Evolutionary conservation across 2,113 vertebrate genomes (phyloP).

Genomic region (Rhegmatorhina hoffmannsi): DNA sequence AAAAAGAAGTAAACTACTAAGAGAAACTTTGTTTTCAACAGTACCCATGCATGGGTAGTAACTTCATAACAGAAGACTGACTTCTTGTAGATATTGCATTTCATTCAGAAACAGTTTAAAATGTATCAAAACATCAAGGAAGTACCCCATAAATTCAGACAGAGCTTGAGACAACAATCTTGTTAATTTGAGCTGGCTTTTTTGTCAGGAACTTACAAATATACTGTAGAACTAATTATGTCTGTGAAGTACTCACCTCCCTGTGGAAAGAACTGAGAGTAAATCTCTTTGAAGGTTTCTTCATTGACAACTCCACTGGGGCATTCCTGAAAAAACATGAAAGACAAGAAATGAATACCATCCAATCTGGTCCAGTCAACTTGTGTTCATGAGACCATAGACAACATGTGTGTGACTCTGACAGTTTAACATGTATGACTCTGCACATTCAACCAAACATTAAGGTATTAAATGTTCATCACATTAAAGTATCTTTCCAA

Average conservation of each 20-base stretch:
- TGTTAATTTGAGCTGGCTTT: not conserved
- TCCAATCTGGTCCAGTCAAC: not conserved
- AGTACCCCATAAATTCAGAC: not conserved
- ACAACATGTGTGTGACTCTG: not conserved
- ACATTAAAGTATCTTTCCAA: not conserved
- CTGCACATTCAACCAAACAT: not conserved
- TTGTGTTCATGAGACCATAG: not conserved
- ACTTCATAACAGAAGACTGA: not conserved
- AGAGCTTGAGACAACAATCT: not conserved
- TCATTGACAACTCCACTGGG: conserved; percentile 97
- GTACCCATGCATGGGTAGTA: not conserved
- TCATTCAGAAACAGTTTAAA: not conserved
- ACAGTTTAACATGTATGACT: not conserved
- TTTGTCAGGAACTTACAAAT: not conserved
- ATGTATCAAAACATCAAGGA: not conserved
- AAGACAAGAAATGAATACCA: conserved; percentile 35
- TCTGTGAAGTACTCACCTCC: conserved; percentile 83
- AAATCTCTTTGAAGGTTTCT: conserved; percentile 98
- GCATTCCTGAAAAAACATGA: conserved; percentile 83
- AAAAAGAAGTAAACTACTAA: not conserved
- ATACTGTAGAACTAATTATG: not conserved
- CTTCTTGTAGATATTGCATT: not conserved
- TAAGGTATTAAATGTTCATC: not conserved
- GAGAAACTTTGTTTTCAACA: not conserved
- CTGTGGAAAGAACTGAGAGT: conserved; percentile 97